phyloP scores from a whole-genome alignment of 2,797 vertebrate species.

The Benthosema pterotum region DNA sequence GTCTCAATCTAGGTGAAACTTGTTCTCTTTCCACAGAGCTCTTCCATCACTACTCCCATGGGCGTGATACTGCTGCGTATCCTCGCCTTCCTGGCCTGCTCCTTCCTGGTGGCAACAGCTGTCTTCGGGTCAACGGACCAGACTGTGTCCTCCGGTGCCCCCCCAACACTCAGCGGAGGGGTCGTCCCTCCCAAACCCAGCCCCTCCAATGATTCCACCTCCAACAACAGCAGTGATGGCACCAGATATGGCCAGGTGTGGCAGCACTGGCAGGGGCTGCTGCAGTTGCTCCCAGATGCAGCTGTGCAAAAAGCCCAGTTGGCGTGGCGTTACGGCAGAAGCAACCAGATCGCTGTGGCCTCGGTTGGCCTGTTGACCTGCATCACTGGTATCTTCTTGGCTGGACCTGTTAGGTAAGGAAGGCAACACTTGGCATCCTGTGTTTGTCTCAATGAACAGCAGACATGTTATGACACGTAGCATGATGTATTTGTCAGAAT shows the following conservation, averaged over 20 bases:
- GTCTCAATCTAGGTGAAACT: not conserved
- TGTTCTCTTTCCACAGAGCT: constrained; percentile 75
- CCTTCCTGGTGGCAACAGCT: constrained; percentile 81
- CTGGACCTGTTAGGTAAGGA: constrained; percentile 86
- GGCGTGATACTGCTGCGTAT: constrained; percentile 85
- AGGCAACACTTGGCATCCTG: not conserved
- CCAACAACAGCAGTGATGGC: constrained; percentile 32
- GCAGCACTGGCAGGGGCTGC: constrained; percentile 81
- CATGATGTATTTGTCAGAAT: too few species aligned
- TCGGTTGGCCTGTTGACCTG: constrained; percentile 87
- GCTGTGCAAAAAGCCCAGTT: constrained; percentile 70
- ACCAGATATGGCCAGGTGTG: constrained; percentile 53
- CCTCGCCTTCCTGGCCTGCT: constrained; percentile 87
- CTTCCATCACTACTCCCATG: constrained; percentile 77
- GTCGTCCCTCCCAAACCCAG: constrained; percentile 47
- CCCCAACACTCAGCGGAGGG: constrained; percentile 51
- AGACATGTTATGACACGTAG: too few species aligned
- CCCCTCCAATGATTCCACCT: constrained; percentile 54
- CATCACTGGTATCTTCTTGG: constrained; percentile 87
- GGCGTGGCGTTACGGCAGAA: constrained; percentile 84
- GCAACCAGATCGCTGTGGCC: constrained; percentile 84
- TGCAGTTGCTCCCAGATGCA: constrained; percentile 79
- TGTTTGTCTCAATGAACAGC: not conserved
- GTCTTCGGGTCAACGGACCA: constrained; percentile 69
- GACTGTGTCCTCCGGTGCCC: constrained; percentile 32